These are phyloP conservation scores for Saccopteryx bilineata DNA, from an alignment of 2,113 vertebrate species.

Conservation along the genomic window DNA sequence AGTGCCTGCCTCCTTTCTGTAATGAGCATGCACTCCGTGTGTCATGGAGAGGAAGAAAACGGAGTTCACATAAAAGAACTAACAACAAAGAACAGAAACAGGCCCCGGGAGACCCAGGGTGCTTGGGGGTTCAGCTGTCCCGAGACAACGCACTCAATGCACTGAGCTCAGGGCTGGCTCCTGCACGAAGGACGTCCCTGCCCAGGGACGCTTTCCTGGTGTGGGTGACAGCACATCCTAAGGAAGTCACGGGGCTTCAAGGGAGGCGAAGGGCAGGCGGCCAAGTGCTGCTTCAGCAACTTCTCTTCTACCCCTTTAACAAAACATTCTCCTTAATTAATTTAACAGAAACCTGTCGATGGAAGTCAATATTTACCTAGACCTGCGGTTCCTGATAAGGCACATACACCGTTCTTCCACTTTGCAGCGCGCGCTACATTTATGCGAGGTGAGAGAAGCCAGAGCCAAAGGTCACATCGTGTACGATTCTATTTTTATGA, in stretches of 20 bases:
- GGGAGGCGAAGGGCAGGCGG: background rate
- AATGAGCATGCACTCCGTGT: background rate
- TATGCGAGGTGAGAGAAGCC: background rate
- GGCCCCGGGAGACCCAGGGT: background rate
- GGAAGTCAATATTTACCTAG: constrained; percentile 50
- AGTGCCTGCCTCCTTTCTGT: background rate
- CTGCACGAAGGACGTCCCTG: background rate
- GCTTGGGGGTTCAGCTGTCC: background rate
- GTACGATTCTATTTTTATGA: background rate
- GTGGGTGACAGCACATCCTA: constrained; percentile 68
- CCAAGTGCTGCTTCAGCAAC: constrained; percentile 67
- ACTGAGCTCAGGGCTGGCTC: background rate
- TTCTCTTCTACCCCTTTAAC: background rate
- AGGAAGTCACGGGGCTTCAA: constrained; percentile 54
- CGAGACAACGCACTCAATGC: fast-evolving
- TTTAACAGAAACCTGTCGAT: constrained; percentile 56
- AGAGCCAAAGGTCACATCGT: background rate
- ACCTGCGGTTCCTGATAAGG: constrained; percentile 30
- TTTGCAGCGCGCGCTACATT: background rate
- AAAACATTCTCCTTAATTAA: constrained; percentile 67
- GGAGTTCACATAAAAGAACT: background rate
- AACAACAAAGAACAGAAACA: background rate
- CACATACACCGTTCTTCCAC: background rate
- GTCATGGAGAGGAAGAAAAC: background rate
- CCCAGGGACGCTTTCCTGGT: constrained; percentile 38